phyloP scores from a whole-genome alignment of 2,888 invertebrate genomes.

The Lasioglossum leucozonium region DNA sequence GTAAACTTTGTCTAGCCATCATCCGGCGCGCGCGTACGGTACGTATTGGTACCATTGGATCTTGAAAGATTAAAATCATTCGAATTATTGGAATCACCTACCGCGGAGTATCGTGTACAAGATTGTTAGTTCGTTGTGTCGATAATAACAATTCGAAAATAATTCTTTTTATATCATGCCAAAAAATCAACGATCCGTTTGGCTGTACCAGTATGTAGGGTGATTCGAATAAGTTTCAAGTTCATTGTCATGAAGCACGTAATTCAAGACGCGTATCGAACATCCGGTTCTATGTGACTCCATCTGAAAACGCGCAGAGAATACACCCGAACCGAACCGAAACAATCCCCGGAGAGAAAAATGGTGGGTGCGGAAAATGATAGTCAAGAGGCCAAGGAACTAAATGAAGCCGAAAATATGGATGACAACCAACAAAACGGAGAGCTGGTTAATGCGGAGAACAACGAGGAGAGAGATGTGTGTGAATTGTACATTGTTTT shows the following conservation, averaged over 20 bases:
- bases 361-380: constrained; percentile 72
- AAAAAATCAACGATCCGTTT: background rate
- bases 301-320: constrained; percentile 40
- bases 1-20: background rate
- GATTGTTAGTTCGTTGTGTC: background rate
- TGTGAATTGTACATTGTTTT: constrained; percentile 53
- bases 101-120: background rate
- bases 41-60: background rate
- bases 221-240: constrained; percentile 10
- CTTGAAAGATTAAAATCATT: background rate
- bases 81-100: background rate
- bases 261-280: constrained; percentile 25
- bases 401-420: constrained; percentile 67
- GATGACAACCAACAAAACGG: constrained; percentile 74
- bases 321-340: constrained; percentile 38
- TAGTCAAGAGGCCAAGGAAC: constrained; percentile 60
- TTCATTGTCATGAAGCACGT: constrained; percentile 34
- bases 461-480: constrained; percentile 75
- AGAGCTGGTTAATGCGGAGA: constrained; percentile 72
- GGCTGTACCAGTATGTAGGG: background rate
- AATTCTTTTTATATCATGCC: background rate
- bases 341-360: constrained; percentile 52
- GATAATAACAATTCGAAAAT: background rate
- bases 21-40: background rate
- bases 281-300: constrained; percentile 51